A percentile compares a stretch with the other conserved stretches of the same genome.
Conservation (phyloP, 2,888 invertebrate genomes). For the Erynnis tages region DNA sequence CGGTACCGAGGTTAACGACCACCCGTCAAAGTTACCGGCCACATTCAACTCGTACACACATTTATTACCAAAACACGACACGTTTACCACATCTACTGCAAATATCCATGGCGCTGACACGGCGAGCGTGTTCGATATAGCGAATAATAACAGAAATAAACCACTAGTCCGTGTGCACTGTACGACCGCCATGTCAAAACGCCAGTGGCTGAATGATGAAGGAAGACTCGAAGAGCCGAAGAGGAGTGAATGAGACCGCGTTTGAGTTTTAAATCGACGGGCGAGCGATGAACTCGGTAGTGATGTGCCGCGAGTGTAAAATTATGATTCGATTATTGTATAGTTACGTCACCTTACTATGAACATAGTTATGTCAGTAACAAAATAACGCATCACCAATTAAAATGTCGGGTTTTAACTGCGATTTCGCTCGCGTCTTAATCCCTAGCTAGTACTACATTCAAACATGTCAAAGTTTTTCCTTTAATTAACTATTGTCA, state of each 20-base stretch:
- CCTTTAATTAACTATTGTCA: too few relatives aligned
- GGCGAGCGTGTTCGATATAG: constrained; percentile 59
- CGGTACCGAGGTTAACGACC: constrained; percentile 63
- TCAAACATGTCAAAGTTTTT: too few relatives aligned
- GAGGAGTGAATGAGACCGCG: too few relatives aligned
- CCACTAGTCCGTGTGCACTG: constrained; percentile 66
- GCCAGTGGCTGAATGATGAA: constrained; percentile 32
- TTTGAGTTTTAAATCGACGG: too few relatives aligned
- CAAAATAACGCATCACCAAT: too few relatives aligned
- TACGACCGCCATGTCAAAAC: constrained; percentile 57
- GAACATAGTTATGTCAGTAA: too few relatives aligned
- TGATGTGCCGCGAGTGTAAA: too few relatives aligned
- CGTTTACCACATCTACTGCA: constrained; percentile 52
- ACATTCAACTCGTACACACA: constrained; percentile 64
- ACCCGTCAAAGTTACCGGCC: constrained; percentile 52
- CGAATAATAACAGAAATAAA: constrained; percentile 69
- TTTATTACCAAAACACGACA: constrained; percentile 49
- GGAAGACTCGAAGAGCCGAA: background rate
- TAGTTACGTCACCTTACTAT: too few relatives aligned
- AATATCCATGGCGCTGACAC: constrained; percentile 72
- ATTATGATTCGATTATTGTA: too few relatives aligned
- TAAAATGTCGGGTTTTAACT: too few relatives aligned
- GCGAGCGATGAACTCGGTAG: constrained; percentile 6
- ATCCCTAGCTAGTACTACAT: too few relatives aligned
- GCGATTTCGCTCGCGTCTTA: too few relatives aligned